Conservation (phyloP, 1,140 invertebrate genomes). For the Holcopasites calliopsidis region DNA sequence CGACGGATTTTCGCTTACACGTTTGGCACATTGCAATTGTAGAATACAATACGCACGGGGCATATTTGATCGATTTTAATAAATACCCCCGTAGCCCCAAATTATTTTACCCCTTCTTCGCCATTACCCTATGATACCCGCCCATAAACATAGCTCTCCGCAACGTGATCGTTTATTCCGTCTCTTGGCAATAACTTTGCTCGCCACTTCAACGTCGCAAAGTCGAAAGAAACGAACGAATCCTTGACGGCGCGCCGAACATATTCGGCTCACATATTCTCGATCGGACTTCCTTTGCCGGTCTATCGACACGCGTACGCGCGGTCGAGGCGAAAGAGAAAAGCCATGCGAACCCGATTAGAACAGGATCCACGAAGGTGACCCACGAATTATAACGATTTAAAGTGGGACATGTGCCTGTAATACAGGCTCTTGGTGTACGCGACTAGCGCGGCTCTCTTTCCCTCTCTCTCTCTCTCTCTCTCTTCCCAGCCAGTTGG, state of each 20-base stretch:
- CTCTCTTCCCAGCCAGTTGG: constrained; percentile 61
- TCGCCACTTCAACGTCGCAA: not conserved
- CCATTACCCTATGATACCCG: too few relatives aligned
- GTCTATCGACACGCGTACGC: constrained; percentile 1
- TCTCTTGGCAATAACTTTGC: not conserved
- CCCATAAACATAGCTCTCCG: not conserved
- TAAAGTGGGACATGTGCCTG: constrained; percentile 69
- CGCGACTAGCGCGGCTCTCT: constrained; percentile 5
- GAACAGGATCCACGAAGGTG: constrained; percentile 56
- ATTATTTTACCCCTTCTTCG: too few relatives aligned
- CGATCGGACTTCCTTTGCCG: constrained; percentile 44
- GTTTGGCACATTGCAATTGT: too few relatives aligned
- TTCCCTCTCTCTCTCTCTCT: constrained; percentile 12
- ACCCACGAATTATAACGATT: constrained; percentile 66
- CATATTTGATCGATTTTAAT: too few relatives aligned
- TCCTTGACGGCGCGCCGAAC: constrained; percentile 31
- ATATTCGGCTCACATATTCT: constrained; percentile 45
- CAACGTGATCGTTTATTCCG: not conserved
- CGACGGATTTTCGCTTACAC: too few relatives aligned
- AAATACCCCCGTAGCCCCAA: too few relatives aligned
- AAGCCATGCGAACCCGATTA: constrained; percentile 36
- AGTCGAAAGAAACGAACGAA: not conserved
- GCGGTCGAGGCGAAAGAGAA: not conserved
- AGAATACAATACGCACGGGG: too few relatives aligned
- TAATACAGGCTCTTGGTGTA: too few relatives aligned